phyloP scores from a whole-genome alignment of 2,113 vertebrate genomes.

The Aegithalos caudatus region DNA sequence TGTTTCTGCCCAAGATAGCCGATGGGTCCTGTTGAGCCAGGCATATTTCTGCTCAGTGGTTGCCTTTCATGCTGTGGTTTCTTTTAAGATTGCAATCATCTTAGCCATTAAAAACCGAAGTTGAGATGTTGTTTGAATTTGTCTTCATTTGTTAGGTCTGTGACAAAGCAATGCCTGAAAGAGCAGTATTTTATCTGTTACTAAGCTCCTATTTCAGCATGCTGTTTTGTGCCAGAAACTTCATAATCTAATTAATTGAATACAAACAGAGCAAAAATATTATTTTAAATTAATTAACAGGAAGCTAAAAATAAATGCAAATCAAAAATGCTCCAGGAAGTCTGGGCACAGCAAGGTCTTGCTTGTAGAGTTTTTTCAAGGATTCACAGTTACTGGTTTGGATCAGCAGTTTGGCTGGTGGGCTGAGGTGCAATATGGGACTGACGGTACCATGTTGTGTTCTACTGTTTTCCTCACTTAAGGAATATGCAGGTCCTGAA shows the following conservation, averaged over 20 bases:
- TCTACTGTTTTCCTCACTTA: background rate
- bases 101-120: background rate
- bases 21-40: background rate
- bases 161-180: background rate
- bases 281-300: conserved; percentile 9
- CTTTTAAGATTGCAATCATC: background rate
- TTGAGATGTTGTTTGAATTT: conserved; percentile 14
- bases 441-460: fast-evolving
- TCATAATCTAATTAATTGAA: background rate
- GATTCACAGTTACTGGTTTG: background rate
- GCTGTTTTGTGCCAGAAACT: background rate
- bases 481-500: background rate
- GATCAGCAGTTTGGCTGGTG: background rate
- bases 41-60: background rate
- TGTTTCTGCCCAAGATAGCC: background rate
- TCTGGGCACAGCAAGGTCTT: background rate
- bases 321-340: background rate
- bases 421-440: fast-evolving
- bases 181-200: background rate
- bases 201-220: background rate
- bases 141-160: conserved; percentile 8
- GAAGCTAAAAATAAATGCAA: background rate
- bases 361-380: background rate
- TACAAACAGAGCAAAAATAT: background rate
- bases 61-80: background rate